A percentile compares a stretch with the other conserved stretches of the same genome.
Evolutionary conservation across 2,797 vertebrate species (phyloP).

Genomic region (Austrolebias charrua): DNA sequence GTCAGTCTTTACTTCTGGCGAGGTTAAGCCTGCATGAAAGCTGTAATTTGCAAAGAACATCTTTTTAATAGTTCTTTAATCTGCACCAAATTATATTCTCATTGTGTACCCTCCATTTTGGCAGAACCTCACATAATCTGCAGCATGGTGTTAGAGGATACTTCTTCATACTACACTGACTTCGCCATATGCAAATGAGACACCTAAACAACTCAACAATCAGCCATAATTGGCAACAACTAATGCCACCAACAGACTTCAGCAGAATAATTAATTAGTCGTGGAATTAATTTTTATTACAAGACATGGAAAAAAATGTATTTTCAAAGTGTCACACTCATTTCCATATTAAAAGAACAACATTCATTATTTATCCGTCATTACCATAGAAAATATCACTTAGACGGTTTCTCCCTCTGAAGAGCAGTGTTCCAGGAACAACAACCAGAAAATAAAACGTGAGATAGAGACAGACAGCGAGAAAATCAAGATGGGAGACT

Average conservation of each 20-base stretch:
- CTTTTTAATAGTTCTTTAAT: not conserved
- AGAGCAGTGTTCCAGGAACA: conserved; percentile 15
- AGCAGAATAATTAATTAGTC: conserved; percentile 57
- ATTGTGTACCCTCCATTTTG: conserved; percentile 16
- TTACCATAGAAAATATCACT: conserved; percentile 58
- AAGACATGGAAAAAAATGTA: conserved; percentile 40
- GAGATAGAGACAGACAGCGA: conserved; percentile 15
- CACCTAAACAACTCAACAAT: conserved; percentile 52
- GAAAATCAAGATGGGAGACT: conserved; percentile 24
- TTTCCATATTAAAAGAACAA: conserved; percentile 55
- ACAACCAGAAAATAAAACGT: conserved; percentile 13
- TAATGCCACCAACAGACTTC: conserved; percentile 56
- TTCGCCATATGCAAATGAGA: conserved; percentile 48
- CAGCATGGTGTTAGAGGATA: conserved; percentile 52
- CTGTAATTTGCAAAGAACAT: not conserved
- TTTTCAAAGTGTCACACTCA: conserved; percentile 49
- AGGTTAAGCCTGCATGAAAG: not conserved
- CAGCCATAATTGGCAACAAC: conserved; percentile 60
- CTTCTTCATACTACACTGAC: conserved; percentile 52
- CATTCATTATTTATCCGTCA: conserved; percentile 55
- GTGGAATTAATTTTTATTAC: conserved; percentile 56
- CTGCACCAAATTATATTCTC: conserved; percentile 26
- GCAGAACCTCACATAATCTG: conserved; percentile 35
- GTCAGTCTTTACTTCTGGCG: too few species aligned
- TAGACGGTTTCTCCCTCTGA: conserved; percentile 27